phyloP scores from a whole-genome alignment of 2,113 vertebrate genomes.

The Mobula hypostoma region DNA sequence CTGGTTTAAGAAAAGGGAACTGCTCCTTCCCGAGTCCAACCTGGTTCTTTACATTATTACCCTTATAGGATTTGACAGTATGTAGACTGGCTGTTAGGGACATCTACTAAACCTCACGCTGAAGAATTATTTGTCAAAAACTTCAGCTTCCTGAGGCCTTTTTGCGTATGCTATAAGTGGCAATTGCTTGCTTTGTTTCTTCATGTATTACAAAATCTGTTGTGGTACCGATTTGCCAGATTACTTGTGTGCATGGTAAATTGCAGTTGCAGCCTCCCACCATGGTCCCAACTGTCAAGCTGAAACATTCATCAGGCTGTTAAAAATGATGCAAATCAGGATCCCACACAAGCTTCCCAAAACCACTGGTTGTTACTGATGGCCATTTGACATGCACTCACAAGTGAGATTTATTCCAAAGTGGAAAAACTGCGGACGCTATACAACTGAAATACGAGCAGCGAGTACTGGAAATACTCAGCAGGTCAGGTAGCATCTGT shows the following conservation, averaged over 20 bases:
- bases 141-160: neutral
- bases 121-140: neutral
- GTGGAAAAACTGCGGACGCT: no score
- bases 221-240: neutral
- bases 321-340: no score
- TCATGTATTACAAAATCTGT: neutral
- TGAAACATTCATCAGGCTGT: neutral
- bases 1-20: neutral
- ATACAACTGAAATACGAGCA: no score
- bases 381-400: no score
- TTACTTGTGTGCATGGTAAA: neutral
- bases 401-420: no score
- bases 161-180: no score
- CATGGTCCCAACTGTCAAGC: no score
- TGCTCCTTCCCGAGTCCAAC: neutral
- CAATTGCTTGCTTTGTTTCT: neutral
- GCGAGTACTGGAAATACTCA: no score
- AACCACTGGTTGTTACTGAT: no score
- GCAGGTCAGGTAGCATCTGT: no score
- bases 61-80: neutral
- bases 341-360: no score
- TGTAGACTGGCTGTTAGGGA: neutral
- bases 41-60: neutral
- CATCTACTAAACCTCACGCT: neutral
- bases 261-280: neutral